Evolutionary conservation across 2,888 invertebrate species (phyloP).

Genomic region (Cephus nigrinus): DNA sequence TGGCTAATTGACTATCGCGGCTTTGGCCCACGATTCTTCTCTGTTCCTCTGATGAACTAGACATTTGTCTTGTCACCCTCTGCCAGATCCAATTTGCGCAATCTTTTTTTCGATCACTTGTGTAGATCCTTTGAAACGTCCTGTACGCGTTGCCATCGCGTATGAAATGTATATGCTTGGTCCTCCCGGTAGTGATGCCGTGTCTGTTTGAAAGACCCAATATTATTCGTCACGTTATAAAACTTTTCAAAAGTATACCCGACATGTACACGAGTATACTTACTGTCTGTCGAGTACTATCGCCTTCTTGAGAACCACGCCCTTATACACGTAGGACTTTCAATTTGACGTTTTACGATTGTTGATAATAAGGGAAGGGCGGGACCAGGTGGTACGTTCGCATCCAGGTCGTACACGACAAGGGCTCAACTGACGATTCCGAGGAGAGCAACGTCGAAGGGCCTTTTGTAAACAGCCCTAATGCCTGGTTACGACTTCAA

Average conservation of each 20-base stretch:
- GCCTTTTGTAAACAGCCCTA: slow-evolving; percentile 65
- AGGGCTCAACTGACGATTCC: slow-evolving; percentile 43
- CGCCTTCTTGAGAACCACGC: slow-evolving; percentile 15
- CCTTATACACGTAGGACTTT: slow-evolving; percentile 52
- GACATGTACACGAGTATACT: background rate
- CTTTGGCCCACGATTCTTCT: slow-evolving; percentile 21
- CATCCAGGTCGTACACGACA: slow-evolving; percentile 29
- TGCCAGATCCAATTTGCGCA: slow-evolving; percentile 42
- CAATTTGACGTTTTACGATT: slow-evolving; percentile 66
- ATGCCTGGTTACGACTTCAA: slow-evolving; percentile 64
- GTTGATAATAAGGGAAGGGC: slow-evolving; percentile 63
- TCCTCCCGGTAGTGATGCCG: background rate
- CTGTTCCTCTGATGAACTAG: slow-evolving; percentile 14
- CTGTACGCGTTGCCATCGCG: background rate
- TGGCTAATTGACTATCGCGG: slow-evolving; percentile 52
- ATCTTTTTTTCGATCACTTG: background rate
- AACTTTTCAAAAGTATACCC: background rate
- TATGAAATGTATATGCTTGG: background rate
- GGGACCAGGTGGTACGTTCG: slow-evolving; percentile 61
- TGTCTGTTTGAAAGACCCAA: background rate
- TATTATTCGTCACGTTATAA: background rate
- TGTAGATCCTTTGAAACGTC: background rate
- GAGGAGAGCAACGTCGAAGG: slow-evolving; percentile 41
- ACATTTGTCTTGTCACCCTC: slow-evolving; percentile 53
- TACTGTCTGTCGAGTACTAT: background rate